A percentile compares a stretch with the other conserved stretches of the same genome.
These are phyloP conservation scores for Porites rus DNA, from an alignment of 92 coral and sea anemone genomes.

Conservation along the genomic window DNA sequence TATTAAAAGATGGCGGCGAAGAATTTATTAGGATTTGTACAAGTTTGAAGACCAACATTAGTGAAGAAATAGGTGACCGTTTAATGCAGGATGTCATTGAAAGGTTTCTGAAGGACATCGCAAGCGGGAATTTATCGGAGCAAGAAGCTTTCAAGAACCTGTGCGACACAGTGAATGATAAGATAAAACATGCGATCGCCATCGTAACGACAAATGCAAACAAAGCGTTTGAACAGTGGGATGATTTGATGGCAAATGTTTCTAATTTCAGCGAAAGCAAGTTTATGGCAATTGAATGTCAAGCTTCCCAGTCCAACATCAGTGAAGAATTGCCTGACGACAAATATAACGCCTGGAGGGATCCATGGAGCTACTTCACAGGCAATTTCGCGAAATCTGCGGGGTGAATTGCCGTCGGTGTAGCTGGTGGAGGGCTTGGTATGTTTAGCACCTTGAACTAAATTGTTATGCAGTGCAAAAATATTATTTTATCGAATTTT, in stretches of 20 bases:
- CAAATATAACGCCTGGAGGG: neutral
- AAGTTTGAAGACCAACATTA: neutral
- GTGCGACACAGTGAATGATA: neutral
- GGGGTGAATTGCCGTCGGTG: too few species aligned
- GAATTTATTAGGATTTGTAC: neutral
- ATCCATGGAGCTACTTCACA: too few species aligned
- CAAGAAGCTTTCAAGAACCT: neutral
- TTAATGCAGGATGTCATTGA: neutral
- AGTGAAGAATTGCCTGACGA: neutral
- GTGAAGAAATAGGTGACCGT: neutral
- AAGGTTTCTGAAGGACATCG: neutral
- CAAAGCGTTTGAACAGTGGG: neutral
- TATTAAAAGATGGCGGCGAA: neutral
- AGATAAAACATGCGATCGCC: neutral
- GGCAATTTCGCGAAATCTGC: too few species aligned
- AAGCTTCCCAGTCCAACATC: neutral
- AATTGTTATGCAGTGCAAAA: too few species aligned
- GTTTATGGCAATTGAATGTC: neutral
- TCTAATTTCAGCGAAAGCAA: neutral
- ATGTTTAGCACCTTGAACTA: too few species aligned
- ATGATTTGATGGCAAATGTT: neutral
- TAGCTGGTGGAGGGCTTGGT: too few species aligned
- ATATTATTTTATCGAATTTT: too few species aligned
- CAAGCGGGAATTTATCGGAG: neutral
- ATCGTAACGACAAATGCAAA: neutral